A percentile compares a stretch with the other conserved stretches of the same genome.
Evolutionary conservation across 2,113 vertebrate species (phyloP).

Genomic region (Ursus arctos): DNA sequence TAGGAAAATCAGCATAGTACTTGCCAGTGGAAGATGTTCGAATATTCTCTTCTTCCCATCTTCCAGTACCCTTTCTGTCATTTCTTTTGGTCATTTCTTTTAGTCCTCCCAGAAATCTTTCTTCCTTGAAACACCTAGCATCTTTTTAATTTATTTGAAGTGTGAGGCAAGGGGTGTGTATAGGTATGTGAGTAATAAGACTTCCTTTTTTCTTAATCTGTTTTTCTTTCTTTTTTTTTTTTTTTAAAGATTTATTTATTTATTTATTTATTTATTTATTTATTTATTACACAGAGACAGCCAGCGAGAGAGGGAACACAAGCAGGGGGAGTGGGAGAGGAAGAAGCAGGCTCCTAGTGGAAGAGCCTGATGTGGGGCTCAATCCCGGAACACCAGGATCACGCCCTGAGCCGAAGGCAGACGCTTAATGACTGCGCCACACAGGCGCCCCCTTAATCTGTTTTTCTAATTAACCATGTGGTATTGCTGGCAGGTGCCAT

Average conservation of each 20-base stretch:
- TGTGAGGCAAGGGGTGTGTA: not conserved
- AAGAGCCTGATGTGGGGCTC: too few species aligned
- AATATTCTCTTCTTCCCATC: not conserved
- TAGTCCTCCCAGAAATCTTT: constrained; percentile 9
- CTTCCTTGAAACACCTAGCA: not conserved
- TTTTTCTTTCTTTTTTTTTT: not conserved
- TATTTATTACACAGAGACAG: too few species aligned
- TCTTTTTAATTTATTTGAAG: constrained; percentile 31
- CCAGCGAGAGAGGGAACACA: too few species aligned
- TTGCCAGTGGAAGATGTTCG: not conserved
- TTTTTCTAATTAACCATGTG: not conserved
- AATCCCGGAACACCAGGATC: too few species aligned
- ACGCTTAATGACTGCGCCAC: too few species aligned
- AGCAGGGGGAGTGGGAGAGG: too few species aligned
- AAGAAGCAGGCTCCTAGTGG: too few species aligned
- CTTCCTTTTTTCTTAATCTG: constrained; percentile 9
- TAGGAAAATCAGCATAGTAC: not conserved
- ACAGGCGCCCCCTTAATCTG: not conserved
- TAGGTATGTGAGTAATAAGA: not conserved
- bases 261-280: too few species aligned
- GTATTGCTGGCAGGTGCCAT: not conserved
- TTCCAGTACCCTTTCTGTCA: not conserved
- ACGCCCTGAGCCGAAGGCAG: too few species aligned
- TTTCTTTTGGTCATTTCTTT: not conserved
- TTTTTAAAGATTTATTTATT: too few species aligned